Percentiles rank a stretch among this genome's conserved stretches.
Conservation (phyloP, 2,888 invertebrate genomes). For the Asteroscopus sphinx region DNA sequence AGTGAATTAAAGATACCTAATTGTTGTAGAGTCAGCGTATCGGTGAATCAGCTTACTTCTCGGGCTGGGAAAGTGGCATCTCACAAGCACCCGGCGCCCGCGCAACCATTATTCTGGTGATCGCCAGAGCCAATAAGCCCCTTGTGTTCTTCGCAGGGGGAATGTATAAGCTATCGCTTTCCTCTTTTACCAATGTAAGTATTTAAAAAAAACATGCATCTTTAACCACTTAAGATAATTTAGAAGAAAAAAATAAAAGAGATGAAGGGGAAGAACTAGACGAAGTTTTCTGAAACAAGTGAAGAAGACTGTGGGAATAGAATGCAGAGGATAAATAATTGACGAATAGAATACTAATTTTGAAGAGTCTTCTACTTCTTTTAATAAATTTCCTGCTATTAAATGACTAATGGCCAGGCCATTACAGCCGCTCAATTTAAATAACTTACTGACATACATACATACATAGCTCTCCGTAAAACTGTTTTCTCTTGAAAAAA, state of each 20-base stretch:
- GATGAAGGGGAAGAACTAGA: no score
- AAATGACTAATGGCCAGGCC: no score
- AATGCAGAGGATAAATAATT: no score
- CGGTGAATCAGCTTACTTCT: conserved; percentile 74
- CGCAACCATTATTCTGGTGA: conserved; percentile 70
- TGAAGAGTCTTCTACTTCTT: no score
- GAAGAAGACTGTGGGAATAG: no score
- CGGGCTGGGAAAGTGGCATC: conserved; percentile 79
- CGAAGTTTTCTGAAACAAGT: no score
- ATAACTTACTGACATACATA: no score
- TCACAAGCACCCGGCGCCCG: conserved; percentile 69
- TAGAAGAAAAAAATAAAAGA: no score
- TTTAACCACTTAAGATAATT: no score
- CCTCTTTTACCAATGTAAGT: conserved; percentile 76
- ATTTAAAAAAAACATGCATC: conserved; percentile 2
- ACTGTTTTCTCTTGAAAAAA: conserved; percentile 16
- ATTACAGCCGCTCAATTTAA: no score
- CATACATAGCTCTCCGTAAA: not conserved
- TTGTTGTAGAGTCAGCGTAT: conserved; percentile 67
- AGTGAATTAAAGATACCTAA: not conserved
- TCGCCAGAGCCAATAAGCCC: conserved; percentile 74
- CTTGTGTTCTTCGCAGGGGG: conserved; percentile 80
- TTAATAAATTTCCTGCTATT: no score
- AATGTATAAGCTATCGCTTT: conserved; percentile 77
- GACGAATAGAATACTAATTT: no score